phyloP scores from a whole-genome alignment of 2,888 invertebrate species.

The Patella depressa region DNA sequence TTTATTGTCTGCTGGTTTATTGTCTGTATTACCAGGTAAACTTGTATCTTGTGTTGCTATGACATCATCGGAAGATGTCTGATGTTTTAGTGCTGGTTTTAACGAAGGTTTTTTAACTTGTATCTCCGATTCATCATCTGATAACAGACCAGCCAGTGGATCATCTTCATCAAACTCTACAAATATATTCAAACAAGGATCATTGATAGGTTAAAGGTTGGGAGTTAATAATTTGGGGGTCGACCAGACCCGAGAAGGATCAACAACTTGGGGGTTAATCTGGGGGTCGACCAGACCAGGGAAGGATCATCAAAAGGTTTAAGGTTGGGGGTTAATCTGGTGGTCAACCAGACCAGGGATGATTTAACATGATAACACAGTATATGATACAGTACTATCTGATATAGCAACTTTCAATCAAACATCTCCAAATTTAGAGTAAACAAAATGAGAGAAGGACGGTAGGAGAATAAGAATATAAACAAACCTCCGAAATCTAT shows the following conservation, averaged over 20 bases:
- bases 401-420: too few relatives aligned
- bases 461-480: not conserved
- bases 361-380: too few relatives aligned
- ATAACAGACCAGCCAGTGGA: conserved; percentile 60
- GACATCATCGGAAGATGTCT: not conserved
- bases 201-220: too few relatives aligned
- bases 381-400: too few relatives aligned
- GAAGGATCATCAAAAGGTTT: too few relatives aligned
- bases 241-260: too few relatives aligned
- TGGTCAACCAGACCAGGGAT: too few relatives aligned
- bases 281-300: too few relatives aligned
- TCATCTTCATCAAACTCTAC: conserved; percentile 66
- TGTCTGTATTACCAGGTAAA: not conserved
- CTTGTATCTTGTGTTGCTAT: not conserved
- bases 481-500: conserved; percentile 59
- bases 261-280: too few relatives aligned
- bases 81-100: conserved; percentile 24
- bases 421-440: not conserved
- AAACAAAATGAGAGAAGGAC: too few relatives aligned
- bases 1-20: not conserved
- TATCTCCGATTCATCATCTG: conserved; percentile 52
- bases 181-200: conserved; percentile 1
- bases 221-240: too few relatives aligned
- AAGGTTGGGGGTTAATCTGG: too few relatives aligned
- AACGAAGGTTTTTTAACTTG: conserved; percentile 29